These are phyloP conservation scores for Rafetus swinhoei DNA, from an alignment of 2,113 vertebrate species.

Conservation along the genomic window DNA sequence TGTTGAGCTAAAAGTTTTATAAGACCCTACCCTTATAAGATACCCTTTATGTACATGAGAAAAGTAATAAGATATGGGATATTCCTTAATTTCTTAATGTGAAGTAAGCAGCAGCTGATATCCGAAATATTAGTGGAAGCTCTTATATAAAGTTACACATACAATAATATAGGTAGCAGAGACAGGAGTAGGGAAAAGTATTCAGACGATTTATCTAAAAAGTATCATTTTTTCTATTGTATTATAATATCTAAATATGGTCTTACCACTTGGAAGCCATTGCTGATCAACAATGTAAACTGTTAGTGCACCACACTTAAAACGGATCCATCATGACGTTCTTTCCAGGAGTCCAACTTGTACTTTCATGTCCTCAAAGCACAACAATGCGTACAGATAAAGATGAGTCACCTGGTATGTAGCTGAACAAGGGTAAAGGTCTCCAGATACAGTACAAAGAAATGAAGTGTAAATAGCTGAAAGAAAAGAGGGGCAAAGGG, in stretches of 20 bases:
- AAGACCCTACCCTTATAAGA: not conserved
- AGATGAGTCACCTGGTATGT: not conserved
- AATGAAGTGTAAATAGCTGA: constrained; percentile 48
- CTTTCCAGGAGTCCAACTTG: not conserved
- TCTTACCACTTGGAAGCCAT: constrained; percentile 80
- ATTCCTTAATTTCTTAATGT: not conserved
- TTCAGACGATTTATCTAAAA: not conserved
- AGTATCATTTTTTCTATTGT: not conserved
- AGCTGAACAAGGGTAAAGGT: constrained; percentile 2
- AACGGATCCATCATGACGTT: constrained; percentile 76
- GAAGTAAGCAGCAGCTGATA: not conserved
- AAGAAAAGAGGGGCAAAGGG: not conserved
- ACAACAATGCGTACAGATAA: constrained; percentile 31
- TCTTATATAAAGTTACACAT: not conserved
- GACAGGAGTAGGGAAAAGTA: not conserved
- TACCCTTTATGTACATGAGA: not conserved
- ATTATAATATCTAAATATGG: not conserved
- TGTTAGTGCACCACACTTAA: constrained; percentile 22
- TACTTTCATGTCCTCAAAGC: constrained; percentile 42
- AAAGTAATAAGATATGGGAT: not conserved
- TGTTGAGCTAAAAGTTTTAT: not conserved
- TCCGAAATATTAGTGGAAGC: not conserved
- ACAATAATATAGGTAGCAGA: not conserved
- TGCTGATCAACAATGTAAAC: constrained; percentile 61
- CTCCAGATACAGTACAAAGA: constrained; percentile 34